These are phyloP conservation scores for Clarias magur DNA, from an alignment of 2,113 vertebrate genomes.

Conservation along the genomic window DNA sequence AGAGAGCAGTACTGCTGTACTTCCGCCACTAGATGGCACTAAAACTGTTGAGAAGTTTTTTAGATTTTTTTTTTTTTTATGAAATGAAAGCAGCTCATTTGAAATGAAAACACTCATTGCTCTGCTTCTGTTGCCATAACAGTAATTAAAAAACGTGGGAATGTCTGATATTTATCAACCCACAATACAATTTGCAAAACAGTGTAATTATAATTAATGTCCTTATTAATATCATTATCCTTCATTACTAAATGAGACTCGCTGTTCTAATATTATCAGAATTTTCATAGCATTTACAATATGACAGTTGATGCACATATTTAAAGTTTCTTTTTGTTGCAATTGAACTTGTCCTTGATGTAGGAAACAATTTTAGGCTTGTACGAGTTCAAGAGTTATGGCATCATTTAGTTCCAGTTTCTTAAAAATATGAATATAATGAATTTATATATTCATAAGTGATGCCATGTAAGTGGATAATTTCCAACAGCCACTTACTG, in stretches of 20 bases:
- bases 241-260: background rate
- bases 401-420: background rate
- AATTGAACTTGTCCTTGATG: background rate
- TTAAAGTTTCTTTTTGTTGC: background rate
- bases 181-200: background rate
- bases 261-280: background rate
- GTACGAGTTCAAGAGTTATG: background rate
- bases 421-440: background rate
- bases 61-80: too few relatives aligned
- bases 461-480: background rate
- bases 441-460: background rate
- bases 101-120: background rate
- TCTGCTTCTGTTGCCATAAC: background rate
- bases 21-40: conserved; percentile 39
- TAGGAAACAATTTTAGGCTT: background rate
- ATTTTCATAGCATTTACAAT: background rate
- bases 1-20: background rate
- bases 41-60: background rate
- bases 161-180: background rate
- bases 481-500: background rate
- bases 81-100: background rate
- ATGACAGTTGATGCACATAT: background rate
- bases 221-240: background rate
- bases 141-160: background rate
- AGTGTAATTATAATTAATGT: background rate